Conservation (phyloP, 1,140 invertebrate genomes). For the Zaprionus lachaisei region DNA sequence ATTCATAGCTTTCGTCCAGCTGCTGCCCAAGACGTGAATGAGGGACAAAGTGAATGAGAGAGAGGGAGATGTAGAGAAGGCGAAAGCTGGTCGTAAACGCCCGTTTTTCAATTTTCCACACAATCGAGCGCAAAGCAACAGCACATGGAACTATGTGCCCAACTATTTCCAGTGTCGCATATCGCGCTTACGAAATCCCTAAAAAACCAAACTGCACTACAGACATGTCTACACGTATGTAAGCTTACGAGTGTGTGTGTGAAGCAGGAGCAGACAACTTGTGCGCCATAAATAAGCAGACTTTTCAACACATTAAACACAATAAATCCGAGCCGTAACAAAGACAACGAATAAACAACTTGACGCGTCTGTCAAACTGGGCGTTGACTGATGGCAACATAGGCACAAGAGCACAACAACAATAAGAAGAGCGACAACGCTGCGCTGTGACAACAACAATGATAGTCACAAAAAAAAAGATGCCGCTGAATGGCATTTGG, state of each 20-base stretch:
- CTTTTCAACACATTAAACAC: conserved; percentile 81
- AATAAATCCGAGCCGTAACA: conserved; percentile 71
- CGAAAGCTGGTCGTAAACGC: conserved; percentile 26
- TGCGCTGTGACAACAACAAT: conserved; percentile 24
- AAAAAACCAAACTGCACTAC: conserved; percentile 5
- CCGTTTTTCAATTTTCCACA: conserved; percentile 72
- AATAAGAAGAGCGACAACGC: conserved; percentile 22
- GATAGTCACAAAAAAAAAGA: conserved; percentile 11
- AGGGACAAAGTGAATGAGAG: neutral
- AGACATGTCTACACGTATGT: too few relatives aligned
- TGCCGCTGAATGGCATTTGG: conserved; percentile 26
- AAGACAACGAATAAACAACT: conserved; percentile 54
- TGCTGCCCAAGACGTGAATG: conserved; percentile 18
- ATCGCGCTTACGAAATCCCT: conserved; percentile 2
- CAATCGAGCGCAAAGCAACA: conserved; percentile 68
- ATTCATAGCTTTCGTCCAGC: conserved; percentile 38
- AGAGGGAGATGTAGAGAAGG: neutral
- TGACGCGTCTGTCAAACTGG: conserved; percentile 60
- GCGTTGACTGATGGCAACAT: conserved; percentile 70
- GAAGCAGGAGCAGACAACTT: conserved; percentile 28
- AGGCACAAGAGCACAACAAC: conserved; percentile 33
- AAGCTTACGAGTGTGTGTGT: too few relatives aligned
- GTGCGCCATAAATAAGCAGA: conserved; percentile 74
- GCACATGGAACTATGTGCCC: conserved; percentile 66
- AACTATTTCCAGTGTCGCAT: conserved; percentile 52